Percentiles rank a stretch among this genome's conserved stretches.
These are phyloP conservation scores for Elanus axillaris DNA, from an alignment of 2,113 vertebrate species.

Conservation along the genomic window DNA sequence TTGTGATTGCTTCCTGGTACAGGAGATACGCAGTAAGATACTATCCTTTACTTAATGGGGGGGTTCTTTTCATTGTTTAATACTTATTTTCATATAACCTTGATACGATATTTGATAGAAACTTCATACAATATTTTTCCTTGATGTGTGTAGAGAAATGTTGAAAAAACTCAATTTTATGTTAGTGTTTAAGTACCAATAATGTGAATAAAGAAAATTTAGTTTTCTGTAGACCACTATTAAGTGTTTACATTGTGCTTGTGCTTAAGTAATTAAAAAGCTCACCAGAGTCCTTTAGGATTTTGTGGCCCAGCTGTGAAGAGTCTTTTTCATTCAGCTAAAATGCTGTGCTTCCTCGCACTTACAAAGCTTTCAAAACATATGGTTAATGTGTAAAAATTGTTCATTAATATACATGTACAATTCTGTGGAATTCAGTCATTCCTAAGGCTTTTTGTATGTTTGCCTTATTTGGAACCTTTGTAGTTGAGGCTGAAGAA, in stretches of 20 bases:
- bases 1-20: constrained; percentile 90
- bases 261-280: background rate
- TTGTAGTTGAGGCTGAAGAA: background rate
- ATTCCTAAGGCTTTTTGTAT: background rate
- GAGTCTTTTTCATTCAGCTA: background rate
- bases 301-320: background rate
- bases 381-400: background rate
- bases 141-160: background rate
- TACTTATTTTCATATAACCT: background rate
- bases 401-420: background rate
- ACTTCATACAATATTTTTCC: background rate
- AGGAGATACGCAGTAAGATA: constrained; percentile 85
- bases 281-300: background rate
- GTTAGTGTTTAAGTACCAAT: background rate
- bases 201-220: background rate
- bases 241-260: background rate
- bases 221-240: background rate
- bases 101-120: background rate
- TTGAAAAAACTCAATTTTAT: background rate
- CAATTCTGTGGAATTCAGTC: background rate
- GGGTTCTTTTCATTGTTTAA: background rate
- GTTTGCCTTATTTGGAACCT: constrained; percentile 40
- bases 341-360: background rate
- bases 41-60: background rate
- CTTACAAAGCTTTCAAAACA: background rate